A percentile compares a stretch with the other conserved stretches of the same genome.
These are phyloP conservation scores for Oopsacas minuta DNA, from an alignment of 37 sponge, comb jelly and placozoan species.

Conservation along the genomic window DNA sequence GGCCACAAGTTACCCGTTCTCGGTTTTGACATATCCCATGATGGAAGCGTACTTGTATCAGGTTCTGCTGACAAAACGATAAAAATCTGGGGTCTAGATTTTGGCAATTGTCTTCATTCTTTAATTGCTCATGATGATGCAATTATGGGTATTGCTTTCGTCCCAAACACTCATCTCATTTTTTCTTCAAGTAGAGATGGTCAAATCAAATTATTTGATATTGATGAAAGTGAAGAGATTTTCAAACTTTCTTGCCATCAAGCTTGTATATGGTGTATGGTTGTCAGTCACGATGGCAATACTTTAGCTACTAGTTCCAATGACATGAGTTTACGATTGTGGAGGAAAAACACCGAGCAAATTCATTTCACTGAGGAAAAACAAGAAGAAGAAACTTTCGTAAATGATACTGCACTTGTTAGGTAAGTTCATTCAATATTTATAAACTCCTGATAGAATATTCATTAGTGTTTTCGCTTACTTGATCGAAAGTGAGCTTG, in stretches of 20 bases:
- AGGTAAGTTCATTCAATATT: too few relatives aligned
- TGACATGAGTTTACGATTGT: background rate
- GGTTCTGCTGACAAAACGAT: constrained; percentile 93
- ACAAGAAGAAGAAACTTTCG: too few relatives aligned
- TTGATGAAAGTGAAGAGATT: constrained; percentile 74
- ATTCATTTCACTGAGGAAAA: background rate
- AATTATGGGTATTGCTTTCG: constrained; percentile 66
- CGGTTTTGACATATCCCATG: constrained; percentile 94
- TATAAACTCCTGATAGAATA: too few relatives aligned
- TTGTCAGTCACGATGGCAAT: constrained; percentile 71
- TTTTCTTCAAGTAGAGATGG: constrained; percentile 88
- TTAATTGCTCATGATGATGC: constrained; percentile 94
- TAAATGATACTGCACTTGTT: too few relatives aligned
- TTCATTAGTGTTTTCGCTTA: too few relatives aligned
- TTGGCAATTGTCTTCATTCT: constrained; percentile 93
- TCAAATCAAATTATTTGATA: constrained; percentile 90
- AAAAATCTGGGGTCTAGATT: constrained; percentile 92
- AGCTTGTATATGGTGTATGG: constrained; percentile 74
- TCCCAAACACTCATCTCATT: constrained; percentile 72
- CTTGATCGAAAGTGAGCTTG: too few relatives aligned
- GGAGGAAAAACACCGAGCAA: background rate
- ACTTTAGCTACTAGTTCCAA: constrained; percentile 37
- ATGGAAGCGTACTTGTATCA: constrained; percentile 68
- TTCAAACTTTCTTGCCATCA: constrained; percentile 80
- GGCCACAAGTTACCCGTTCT: constrained; percentile 95